Conservation (phyloP, 2,797 vertebrate genomes). For the Parotocinclus haroldoi region DNA sequence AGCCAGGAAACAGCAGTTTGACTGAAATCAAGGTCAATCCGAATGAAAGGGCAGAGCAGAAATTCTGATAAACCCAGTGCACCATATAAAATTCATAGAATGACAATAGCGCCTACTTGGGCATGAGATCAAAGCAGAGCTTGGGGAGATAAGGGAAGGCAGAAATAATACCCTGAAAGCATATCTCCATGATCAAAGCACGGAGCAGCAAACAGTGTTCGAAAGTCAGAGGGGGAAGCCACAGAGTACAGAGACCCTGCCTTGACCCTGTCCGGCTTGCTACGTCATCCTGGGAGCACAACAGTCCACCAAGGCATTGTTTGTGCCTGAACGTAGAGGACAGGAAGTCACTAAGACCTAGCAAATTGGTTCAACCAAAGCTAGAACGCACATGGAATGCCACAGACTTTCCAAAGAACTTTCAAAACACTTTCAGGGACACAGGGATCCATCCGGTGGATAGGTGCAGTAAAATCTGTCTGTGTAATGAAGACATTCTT, state of each 20-base stretch:
- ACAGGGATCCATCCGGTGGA: neutral
- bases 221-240: slow-evolving; percentile 43
- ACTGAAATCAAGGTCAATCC: slow-evolving; percentile 23
- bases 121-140: slow-evolving; percentile 31
- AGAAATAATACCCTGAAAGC: slow-evolving; percentile 48
- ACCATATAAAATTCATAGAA: slow-evolving; percentile 8
- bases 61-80: slow-evolving; percentile 14
- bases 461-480: neutral
- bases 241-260: slow-evolving; percentile 59
- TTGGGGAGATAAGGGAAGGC: slow-evolving; percentile 43
- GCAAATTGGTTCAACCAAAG: slow-evolving; percentile 32
- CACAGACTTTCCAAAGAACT: slow-evolving; percentile 18
- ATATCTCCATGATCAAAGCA: slow-evolving; percentile 58
- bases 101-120: slow-evolving; percentile 5
- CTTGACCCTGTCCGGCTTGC: slow-evolving; percentile 62
- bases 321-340: slow-evolving; percentile 62
- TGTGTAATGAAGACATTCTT: slow-evolving; percentile 17
- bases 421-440: slow-evolving; percentile 52
- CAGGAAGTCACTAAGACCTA: slow-evolving; percentile 64
- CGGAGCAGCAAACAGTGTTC: slow-evolving; percentile 36
- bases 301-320: slow-evolving; percentile 58
- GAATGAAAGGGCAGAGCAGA: neutral
- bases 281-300: slow-evolving; percentile 60
- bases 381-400: slow-evolving; percentile 11
- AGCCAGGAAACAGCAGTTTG: neutral